Base-by-base conservation (phyloP, 2,888 invertebrate species). In the Boloria euphrosyne region DNA sequence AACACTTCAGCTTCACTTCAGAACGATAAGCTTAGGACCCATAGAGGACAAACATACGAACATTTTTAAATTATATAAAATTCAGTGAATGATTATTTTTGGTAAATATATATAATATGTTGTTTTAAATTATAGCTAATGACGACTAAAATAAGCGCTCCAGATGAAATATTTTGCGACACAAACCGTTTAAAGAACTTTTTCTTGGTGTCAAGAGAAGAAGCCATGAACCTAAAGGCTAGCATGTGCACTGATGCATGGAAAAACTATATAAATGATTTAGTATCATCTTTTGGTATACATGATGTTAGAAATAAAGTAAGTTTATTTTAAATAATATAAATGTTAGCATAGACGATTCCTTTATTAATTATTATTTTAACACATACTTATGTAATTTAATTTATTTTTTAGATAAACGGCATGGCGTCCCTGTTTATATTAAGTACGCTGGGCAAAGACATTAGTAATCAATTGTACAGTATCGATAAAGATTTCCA, bases 111-210 rank as follows among this genome's bases (percentile, higher is more conserved):
- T 27, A 5, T 27, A 7, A 31, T 7, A 7, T 38, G 31, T 38
- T 38, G 31, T 38, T 38, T 38, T 38, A 38, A 38, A 55, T 81
- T 78, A 6, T 70, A 93, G 93, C 82, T 90, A 4, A 72, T 93
- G 3, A 87, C 89, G 3, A 83, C 87, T 16, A 90, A 89, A 70
- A 77, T 92, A 1, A 82, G 83, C 63, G 67, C 77, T 14, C 86
- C 89, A 0, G 83, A 81, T 0, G 83, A 88, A 74, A 80, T 93
- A 75, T 93, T 93, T 75, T 93, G 93, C 58, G 90, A 93, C 62
- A 69, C 73, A 5, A 76, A 80, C 63, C 82, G 83, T 52, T 71
- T 92, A 4, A 81, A 84, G 55, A 76, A 75, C 0, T 90, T 93
- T 70, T 87, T 92, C 60, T 71, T 76, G 2, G 75, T 89, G 22